phyloP scores from a whole-genome alignment of 1,140 invertebrate genomes.

The Apocrypta bakeri region DNA sequence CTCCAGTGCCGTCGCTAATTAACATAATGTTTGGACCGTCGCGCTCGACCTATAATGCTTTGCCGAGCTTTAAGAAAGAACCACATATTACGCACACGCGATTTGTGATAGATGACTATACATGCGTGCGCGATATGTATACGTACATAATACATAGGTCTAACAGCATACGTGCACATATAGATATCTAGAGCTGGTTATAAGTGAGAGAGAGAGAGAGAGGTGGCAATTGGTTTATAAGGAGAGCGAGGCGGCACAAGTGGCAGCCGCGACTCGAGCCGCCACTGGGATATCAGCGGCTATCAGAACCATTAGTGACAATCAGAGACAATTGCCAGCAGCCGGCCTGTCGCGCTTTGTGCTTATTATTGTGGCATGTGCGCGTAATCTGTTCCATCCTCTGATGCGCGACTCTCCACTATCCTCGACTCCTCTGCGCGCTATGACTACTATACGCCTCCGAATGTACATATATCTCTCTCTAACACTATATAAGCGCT shows the following conservation, averaged over 20 bases:
- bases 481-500: background rate
- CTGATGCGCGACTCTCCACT: slow-evolving; percentile 47
- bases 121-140: background rate
- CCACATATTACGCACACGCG: background rate
- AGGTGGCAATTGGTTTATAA: slow-evolving; percentile 11
- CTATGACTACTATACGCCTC: background rate
- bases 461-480: background rate
- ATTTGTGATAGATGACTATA: too few species aligned
- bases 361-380: slow-evolving; percentile 65
- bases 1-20: slow-evolving; percentile 57
- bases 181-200: background rate
- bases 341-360: slow-evolving; percentile 56
- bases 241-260: background rate
- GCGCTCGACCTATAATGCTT: background rate
- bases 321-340: slow-evolving; percentile 65
- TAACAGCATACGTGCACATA: background rate
- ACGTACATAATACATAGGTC: background rate
- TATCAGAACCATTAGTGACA: slow-evolving; percentile 64
- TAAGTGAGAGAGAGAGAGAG: background rate
- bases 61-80: background rate
- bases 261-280: background rate
- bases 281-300: slow-evolving; percentile 59
- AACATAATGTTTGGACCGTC: slow-evolving; percentile 59
- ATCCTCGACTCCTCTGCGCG: background rate
- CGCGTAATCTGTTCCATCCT: slow-evolving; percentile 66